Conservation (phyloP, 2,113 vertebrate genomes). For the Lophochroa leadbeateri region DNA sequence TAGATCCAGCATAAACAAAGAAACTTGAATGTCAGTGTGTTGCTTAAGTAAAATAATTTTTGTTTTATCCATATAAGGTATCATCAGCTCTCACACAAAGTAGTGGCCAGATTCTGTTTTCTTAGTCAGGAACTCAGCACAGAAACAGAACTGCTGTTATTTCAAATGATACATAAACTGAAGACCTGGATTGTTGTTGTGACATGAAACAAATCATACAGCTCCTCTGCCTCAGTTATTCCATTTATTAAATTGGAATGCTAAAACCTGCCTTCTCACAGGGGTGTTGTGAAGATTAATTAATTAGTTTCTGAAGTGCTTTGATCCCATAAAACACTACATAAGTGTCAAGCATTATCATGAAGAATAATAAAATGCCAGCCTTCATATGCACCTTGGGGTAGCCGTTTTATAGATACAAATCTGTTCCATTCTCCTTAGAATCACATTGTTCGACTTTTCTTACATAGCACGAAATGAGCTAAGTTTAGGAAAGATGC, state of each 20-base stretch:
- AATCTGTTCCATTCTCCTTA: not conserved
- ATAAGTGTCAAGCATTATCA: slow-evolving; percentile 1
- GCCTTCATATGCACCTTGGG: not conserved
- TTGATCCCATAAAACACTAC: slow-evolving; percentile 10
- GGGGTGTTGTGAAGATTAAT: slow-evolving; percentile 34
- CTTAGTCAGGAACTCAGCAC: not conserved
- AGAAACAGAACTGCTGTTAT: not conserved
- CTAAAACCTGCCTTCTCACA: not conserved
- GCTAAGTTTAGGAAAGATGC: not conserved
- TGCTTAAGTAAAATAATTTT: not conserved
- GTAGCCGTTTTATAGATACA: not conserved
- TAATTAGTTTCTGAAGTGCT: slow-evolving; percentile 30
- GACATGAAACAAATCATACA: not conserved
- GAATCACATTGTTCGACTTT: not conserved
- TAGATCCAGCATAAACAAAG: not conserved
- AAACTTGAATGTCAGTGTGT: rapidly evolving
- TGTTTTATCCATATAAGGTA: not conserved
- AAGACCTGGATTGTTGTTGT: not conserved
- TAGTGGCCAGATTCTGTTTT: not conserved
- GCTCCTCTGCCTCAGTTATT: not conserved
- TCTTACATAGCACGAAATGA: not conserved
- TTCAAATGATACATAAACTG: not conserved
- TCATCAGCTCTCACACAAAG: not conserved
- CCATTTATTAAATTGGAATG: not conserved
- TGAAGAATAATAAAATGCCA: slow-evolving; percentile 6